Conservation (phyloP, 2,888 invertebrate genomes). For the Tridacna gigas region DNA sequence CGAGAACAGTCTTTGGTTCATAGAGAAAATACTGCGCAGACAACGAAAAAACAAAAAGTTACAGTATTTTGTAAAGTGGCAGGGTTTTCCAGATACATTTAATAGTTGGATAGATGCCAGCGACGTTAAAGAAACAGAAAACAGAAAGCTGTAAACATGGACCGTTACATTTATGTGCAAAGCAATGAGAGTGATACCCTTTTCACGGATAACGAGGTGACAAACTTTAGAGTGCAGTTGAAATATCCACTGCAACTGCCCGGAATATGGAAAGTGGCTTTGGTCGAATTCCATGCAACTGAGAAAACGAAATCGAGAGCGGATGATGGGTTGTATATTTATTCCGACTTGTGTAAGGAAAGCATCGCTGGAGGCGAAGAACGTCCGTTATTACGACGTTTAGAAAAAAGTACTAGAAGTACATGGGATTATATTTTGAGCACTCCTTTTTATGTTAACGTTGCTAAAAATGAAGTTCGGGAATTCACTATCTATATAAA, state of each 20-base stretch:
- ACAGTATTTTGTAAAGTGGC: slow-evolving; percentile 52
- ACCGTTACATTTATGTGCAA: slow-evolving; percentile 29
- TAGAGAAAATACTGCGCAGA: slow-evolving; percentile 31
- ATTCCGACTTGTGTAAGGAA: slow-evolving; percentile 41
- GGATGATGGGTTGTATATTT: slow-evolving; percentile 32
- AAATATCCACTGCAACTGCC: slow-evolving; percentile 16
- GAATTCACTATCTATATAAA: slow-evolving; percentile 56
- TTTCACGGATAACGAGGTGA: slow-evolving; percentile 19
- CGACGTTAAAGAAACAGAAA: slow-evolving; percentile 37
- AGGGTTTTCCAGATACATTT: slow-evolving; percentile 51
- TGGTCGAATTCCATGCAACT: slow-evolving; percentile 20
- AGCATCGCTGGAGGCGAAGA: slow-evolving; percentile 24
- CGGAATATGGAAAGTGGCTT: slow-evolving; percentile 34
- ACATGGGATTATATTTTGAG: slow-evolving; percentile 32
- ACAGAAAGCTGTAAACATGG: slow-evolving; percentile 27
- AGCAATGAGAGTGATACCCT: slow-evolving; percentile 23
- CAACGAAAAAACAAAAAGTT: slow-evolving; percentile 45
- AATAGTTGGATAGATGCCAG: slow-evolving; percentile 54
- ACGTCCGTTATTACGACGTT: slow-evolving; percentile 42
- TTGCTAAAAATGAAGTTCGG: slow-evolving; percentile 31
- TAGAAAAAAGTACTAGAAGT: slow-evolving; percentile 41
- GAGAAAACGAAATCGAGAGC: slow-evolving; percentile 21
- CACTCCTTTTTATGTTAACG: slow-evolving; percentile 40
- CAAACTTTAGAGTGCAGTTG: slow-evolving; percentile 29
- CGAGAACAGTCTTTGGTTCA: slow-evolving; percentile 52